Evolutionary conservation across 1,140 invertebrate genomes (phyloP), one percentile per base, ranked within the genome.

Genomic region (Yoshiicerus persimilis): DNA sequence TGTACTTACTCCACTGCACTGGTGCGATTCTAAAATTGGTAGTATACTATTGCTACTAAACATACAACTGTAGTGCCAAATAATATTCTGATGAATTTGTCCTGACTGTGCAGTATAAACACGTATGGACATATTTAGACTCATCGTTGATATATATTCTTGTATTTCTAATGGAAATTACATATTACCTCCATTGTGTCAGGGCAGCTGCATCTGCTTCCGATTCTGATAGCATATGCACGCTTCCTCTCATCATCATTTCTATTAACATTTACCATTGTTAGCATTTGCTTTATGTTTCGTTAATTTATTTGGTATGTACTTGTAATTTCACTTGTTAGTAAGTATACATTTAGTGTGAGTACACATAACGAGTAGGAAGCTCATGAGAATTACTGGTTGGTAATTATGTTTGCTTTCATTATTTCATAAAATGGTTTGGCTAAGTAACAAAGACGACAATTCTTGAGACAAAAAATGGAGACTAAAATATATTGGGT

Each of bases 211-310:
- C 75, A 80, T 80, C 75, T 70, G 75, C 32, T 80, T 80, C 75
- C 75, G 75, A 80, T 80, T 80, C 75, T 34, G 75, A 80, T n/a
- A 80, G 30, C 75, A 80, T 80, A 80, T 80, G 75, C 16, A 80
- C 75, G 75, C 75, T 80, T 80, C 75, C 34, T 80, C 34, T 38
- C 27, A 38, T 80, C 11, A 80, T 80, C 75, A 80, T 36, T 36
- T 20, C 75, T 80, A 80, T 80, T 70, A 56, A n/a, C 13, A 56
- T 56, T 56, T 56, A 5, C 47, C 20, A 56, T 56, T 56, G 47
- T 56, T n/a, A 56, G 47, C 13, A 4, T n/a, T 56, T 56, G 16
- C 47, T 56, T 16, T 1, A 70, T 70, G 30, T 30, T 70, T 70
- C 11, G 16, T 70, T 16, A 70, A 70, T 70, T 13, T 70, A 66